A percentile compares a stretch with the other conserved stretches of the same genome.
Evolutionary conservation across 2,888 invertebrate species (phyloP).

Genomic region (Taphrorychus bicolor): DNA sequence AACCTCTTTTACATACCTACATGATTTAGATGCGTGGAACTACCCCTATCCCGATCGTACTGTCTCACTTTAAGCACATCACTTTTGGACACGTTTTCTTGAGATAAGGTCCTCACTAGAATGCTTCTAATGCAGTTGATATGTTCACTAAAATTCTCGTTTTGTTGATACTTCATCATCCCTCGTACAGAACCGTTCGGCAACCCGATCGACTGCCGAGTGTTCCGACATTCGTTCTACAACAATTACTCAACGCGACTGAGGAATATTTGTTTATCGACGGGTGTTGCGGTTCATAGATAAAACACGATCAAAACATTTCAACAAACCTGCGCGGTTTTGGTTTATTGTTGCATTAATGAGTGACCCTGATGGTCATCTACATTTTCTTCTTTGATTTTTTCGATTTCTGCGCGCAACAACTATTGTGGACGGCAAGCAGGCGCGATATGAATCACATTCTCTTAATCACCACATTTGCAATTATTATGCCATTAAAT

Average conservation of each 20-base stretch:
- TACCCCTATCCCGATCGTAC: constrained; percentile 31
- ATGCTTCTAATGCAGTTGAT: constrained; percentile 65
- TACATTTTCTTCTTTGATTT: constrained; percentile 19
- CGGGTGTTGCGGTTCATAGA: constrained; percentile 38
- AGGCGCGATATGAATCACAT: constrained; percentile 11
- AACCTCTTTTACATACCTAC: constrained; percentile 32
- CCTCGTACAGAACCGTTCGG: constrained; percentile 21
- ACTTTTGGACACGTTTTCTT: constrained; percentile 64
- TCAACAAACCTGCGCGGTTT: constrained; percentile 38
- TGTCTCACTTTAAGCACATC: constrained; percentile 54
- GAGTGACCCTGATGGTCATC: constrained; percentile 37
- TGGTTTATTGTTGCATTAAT: constrained; percentile 25
- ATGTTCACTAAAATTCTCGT: constrained; percentile 55
- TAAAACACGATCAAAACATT: constrained; percentile 40
- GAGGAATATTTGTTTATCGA: constrained; percentile 40
- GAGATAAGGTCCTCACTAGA: constrained; percentile 64
- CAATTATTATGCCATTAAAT: neutral
- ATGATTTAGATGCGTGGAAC: constrained; percentile 7
- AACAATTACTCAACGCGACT: constrained; percentile 35
- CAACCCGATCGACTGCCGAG: constrained; percentile 20
- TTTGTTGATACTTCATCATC: constrained; percentile 32
- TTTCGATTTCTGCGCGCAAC: constrained; percentile 25
- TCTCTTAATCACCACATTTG: constrained; percentile 1
- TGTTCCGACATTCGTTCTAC: constrained; percentile 33
- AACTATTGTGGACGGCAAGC: neutral